phyloP scores from a whole-genome alignment of 2,888 invertebrate species.

The Lycia hirtaria region DNA sequence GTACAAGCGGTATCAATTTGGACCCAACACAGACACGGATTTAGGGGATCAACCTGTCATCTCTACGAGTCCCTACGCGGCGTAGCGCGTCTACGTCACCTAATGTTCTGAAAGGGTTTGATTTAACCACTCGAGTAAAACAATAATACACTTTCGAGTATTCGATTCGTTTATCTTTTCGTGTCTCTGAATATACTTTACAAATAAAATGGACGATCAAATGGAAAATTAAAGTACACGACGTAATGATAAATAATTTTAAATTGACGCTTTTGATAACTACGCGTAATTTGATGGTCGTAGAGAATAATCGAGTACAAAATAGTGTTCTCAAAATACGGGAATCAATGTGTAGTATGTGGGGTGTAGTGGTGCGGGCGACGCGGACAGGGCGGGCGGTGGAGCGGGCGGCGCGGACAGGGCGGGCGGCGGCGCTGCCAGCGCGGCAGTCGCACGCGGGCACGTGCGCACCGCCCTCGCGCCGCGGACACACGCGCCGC shows the following conservation, averaged over 20 bases:
- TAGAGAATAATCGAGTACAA: constrained; percentile 20
- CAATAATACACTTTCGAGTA: not conserved
- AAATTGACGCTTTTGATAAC: too few relatives aligned
- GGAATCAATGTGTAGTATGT: constrained; percentile 51
- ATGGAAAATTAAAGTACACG: not conserved
- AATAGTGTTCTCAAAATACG: constrained; percentile 42
- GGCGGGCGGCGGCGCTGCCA: constrained; percentile 66
- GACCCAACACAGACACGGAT: constrained; percentile 28
- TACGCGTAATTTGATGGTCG: not conserved
- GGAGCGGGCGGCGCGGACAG: constrained; percentile 45
- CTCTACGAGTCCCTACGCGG: constrained; percentile 21
- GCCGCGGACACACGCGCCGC: constrained; percentile 52
- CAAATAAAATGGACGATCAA: not conserved
- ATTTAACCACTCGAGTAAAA: not conserved
- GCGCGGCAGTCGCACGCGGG: constrained; percentile 80
- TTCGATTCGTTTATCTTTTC: not conserved
- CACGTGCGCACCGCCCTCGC: constrained; percentile 79
- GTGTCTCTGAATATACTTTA: not conserved
- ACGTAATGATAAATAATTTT: not conserved
- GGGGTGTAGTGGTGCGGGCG: constrained; percentile 54
- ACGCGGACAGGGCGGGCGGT: constrained; percentile 43
- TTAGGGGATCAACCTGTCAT: constrained; percentile 31
- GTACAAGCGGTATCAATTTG: constrained; percentile 32
- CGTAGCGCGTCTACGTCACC: constrained; percentile 15
- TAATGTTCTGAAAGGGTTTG: constrained; percentile 1